Percentiles rank a stretch among this genome's conserved stretches.
Conservation (phyloP, 2,113 vertebrate species). For the Pituophis catenifer region DNA sequence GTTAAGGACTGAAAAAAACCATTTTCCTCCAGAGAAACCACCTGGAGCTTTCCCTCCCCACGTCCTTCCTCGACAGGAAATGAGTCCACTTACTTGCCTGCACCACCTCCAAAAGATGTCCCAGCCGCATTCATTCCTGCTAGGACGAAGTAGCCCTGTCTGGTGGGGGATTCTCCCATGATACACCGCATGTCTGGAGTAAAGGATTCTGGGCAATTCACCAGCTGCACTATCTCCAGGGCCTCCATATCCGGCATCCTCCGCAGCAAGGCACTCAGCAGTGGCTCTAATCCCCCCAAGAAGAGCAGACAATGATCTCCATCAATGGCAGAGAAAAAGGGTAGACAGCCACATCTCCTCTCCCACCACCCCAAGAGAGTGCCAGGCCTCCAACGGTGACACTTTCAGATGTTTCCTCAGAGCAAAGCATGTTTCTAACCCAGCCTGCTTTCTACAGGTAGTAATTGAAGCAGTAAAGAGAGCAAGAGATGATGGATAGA, state of each 20-base stretch:
- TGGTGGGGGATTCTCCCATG: slow-evolving; percentile 87
- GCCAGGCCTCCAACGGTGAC: not conserved
- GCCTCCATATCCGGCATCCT: slow-evolving; percentile 85
- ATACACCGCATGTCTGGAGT: slow-evolving; percentile 93
- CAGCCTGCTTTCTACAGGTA: no score
- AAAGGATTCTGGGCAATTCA: slow-evolving; percentile 96
- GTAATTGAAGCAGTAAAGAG: no score
- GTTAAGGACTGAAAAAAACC: not conserved
- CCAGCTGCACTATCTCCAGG: slow-evolving; percentile 89
- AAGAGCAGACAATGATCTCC: not conserved
- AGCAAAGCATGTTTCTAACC: no score
- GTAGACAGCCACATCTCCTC: not conserved
- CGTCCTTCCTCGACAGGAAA: not conserved
- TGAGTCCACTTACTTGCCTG: slow-evolving; percentile 84
- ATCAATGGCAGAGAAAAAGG: not conserved
- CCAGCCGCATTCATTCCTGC: slow-evolving; percentile 97
- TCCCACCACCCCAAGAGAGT: not conserved
- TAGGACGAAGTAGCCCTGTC: slow-evolving; percentile 87
- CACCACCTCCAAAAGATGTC: slow-evolving; percentile 88
- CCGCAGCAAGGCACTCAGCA: slow-evolving; percentile 85
- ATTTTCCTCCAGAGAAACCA: not conserved
- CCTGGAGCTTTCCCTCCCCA: fast-evolving
- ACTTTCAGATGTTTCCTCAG: no score
- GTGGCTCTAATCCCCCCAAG: slow-evolving; percentile 76
- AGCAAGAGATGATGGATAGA: no score